Conservation (phyloP, 2,113 vertebrate species). For the Pristiophorus japonicus region DNA sequence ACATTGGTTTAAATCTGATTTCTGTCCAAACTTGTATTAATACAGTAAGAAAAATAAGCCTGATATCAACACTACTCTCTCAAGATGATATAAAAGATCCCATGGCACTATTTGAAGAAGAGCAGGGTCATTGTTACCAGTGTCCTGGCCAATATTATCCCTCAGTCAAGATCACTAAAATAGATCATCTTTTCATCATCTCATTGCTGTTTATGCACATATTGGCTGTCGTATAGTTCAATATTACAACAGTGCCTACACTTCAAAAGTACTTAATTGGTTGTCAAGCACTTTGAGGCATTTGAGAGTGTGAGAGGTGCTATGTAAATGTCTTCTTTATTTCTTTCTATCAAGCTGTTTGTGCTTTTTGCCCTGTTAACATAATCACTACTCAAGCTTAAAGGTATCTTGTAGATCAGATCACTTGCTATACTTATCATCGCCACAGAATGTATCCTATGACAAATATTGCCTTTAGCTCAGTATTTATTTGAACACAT, state of each 20-base stretch:
- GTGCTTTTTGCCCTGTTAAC: background rate
- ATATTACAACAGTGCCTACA: background rate
- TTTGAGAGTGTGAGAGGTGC: background rate
- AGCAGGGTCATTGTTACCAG: background rate
- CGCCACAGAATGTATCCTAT: background rate
- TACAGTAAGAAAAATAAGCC: background rate
- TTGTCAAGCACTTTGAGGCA: background rate
- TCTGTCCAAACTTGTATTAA: background rate
- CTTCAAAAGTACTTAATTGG: background rate
- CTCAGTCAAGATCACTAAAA: background rate
- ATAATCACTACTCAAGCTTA: background rate
- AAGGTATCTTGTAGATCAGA: background rate
- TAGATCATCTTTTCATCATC: background rate
- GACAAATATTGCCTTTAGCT: background rate
- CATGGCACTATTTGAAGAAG: background rate
- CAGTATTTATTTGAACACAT: background rate
- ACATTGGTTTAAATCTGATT: background rate
- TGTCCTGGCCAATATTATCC: background rate
- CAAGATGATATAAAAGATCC: background rate
- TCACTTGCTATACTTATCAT: background rate
- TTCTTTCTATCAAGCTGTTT: background rate
- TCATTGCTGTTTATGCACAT: background rate
- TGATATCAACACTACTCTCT: background rate
- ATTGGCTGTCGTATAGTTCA: background rate
- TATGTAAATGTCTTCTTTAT: background rate